Percentiles rank a stretch among this genome's conserved stretches.
These are phyloP conservation scores for Amorpha juglandis DNA, from an alignment of 2,888 invertebrate genomes.

Conservation along the genomic window DNA sequence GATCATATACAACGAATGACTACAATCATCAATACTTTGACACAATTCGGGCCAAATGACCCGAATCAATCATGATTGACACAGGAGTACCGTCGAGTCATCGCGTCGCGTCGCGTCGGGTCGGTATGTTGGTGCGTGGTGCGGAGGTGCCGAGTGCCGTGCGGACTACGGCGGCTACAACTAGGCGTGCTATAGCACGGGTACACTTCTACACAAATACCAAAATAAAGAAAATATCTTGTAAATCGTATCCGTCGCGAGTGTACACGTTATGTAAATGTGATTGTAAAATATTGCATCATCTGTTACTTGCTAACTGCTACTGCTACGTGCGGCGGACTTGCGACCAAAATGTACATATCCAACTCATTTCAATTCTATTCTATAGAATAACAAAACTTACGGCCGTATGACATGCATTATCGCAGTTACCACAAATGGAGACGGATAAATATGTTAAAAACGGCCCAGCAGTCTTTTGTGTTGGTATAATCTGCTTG, in stretches of 20 bases:
- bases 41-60: no score
- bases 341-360: neutral
- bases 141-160: neutral
- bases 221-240: conserved; percentile 24
- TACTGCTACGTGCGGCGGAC: neutral
- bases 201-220: conserved; percentile 11
- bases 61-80: no score
- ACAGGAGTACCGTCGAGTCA: no score
- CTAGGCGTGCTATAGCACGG: conserved; percentile 20
- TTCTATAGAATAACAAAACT: no score
- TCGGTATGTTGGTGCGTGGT: neutral
- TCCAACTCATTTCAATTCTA: neutral
- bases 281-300: conserved; percentile 20
- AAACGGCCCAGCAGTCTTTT: no score
- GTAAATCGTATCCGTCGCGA: conserved; percentile 24
- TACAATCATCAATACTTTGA: no score
- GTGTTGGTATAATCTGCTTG: no score
- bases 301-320: conserved; percentile 19
- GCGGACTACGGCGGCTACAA: conserved; percentile 10
- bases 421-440: no score
- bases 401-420: no score
- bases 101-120: no score
- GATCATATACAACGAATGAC: no score
- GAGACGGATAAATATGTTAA: no score
- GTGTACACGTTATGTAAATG: conserved; percentile 18